A percentile compares a stretch with the other conserved stretches of the same genome.
Conservation (phyloP, 2,888 invertebrate species). For the Lysandra coridon region DNA sequence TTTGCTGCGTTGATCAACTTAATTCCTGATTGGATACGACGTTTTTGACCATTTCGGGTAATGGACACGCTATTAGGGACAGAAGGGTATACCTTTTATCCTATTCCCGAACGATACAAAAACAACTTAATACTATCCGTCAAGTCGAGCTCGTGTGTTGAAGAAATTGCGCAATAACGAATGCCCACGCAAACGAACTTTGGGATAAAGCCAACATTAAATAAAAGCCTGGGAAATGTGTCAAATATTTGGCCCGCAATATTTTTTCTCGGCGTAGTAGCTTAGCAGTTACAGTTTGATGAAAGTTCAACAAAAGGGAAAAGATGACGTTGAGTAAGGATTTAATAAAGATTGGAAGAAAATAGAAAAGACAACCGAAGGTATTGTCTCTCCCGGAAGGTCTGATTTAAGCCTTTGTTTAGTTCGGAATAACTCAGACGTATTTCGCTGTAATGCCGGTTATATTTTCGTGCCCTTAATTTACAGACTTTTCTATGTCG, state of each 20-base stretch:
- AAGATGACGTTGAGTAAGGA: not conserved
- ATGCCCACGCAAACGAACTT: not conserved
- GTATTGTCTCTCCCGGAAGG: not conserved
- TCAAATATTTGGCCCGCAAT: constrained; percentile 1
- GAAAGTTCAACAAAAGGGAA: not conserved
- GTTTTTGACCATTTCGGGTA: not conserved
- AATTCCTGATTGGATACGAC: not conserved
- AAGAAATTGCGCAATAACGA: not conserved
- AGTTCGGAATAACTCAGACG: not conserved
- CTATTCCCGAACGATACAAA: not conserved
- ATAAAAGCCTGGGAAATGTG: not conserved
- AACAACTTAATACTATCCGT: not conserved
- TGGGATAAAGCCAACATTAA: constrained; percentile 2
- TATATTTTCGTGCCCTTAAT: not conserved
- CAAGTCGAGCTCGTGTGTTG: not conserved
- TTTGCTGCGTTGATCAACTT: not conserved
- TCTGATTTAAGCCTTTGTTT: constrained; percentile 12
- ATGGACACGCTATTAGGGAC: not conserved
- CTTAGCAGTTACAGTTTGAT: constrained; percentile 7
- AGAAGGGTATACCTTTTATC: not conserved
- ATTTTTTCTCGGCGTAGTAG: not conserved
- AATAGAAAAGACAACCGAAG: not conserved
- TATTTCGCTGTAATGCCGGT: not conserved
- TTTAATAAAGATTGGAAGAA: constrained; percentile 17
- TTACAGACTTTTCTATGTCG: not conserved